These are phyloP conservation scores for Maniola jurtina DNA, from an alignment of 1,140 invertebrate species.

Conservation along the genomic window DNA sequence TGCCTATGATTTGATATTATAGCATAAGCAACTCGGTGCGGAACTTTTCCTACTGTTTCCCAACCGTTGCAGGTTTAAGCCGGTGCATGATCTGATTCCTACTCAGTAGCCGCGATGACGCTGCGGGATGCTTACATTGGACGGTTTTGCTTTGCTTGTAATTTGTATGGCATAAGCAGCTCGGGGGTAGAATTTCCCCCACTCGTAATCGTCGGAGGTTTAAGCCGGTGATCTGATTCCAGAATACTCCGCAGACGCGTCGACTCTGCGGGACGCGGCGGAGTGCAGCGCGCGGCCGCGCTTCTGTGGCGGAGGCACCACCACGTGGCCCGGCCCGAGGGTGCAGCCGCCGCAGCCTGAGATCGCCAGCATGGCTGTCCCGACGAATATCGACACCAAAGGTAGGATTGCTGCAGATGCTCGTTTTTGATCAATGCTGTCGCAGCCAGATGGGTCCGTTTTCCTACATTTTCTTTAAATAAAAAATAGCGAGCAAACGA, in stretches of 20 bases:
- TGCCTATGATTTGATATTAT: no score
- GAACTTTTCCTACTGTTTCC: no score
- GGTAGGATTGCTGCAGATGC: conserved; percentile 38
- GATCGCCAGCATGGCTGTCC: conserved; percentile 59
- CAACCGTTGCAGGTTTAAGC: neutral
- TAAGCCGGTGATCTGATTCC: conserved; percentile 34
- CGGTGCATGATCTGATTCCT: conserved; percentile 41
- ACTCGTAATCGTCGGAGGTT: neutral
- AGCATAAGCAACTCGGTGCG: no score
- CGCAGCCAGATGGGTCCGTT: neutral
- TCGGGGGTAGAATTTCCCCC: no score
- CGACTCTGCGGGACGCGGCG: conserved; percentile 67
- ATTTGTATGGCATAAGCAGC: no score
- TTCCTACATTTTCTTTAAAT: no score
- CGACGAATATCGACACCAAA: conserved; percentile 72
- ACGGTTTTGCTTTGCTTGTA: no score
- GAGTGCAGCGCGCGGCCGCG: conserved; percentile 54
- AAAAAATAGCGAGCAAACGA: no score
- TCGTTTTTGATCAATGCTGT: neutral
- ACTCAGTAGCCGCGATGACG: no score
- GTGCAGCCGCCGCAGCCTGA: conserved; percentile 70
- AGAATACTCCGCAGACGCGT: conserved; percentile 71
- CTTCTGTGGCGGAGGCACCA: conserved; percentile 57
- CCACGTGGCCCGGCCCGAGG: conserved; percentile 65
- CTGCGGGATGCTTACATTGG: conserved; percentile 52